Evolutionary conservation across 1,140 invertebrate genomes (phyloP), one percentile per base, ranked within the genome.

Genomic region (Scaptodrosophila lebanonensis): DNA sequence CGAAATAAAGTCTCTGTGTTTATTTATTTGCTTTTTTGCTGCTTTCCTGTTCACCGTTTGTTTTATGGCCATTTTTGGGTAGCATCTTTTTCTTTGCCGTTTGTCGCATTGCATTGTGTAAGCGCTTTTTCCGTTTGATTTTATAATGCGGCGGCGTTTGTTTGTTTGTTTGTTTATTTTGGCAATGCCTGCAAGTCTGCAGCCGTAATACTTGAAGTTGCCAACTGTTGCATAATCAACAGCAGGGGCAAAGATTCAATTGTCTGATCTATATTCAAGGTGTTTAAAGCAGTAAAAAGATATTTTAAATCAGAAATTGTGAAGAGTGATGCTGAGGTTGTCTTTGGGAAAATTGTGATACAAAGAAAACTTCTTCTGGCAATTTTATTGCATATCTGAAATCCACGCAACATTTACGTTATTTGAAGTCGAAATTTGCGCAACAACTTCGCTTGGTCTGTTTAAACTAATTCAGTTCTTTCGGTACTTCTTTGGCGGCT

Each of bases 41-140:
- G 48, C 42, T 38, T 49, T 61, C 40, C 38, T 48, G 43, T 62
- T 63, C 29, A 47, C 61, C 54, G 50, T 64, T 64, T 60, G 62
- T 43, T 60, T 59, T 60, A 60, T 61, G 25, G 27, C 75, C 75
- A 82, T 82, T 82, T 82, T 82, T 82, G 75, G 75, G 75, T 70
- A 60, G 69, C 75, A 70, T 82, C 75, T 82, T 83, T 82, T 77
- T 61, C 58, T 43, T 25, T 25, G 1, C 27, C 44, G 6, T 27
- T 53, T 63, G 47, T 66, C 60, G 53, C 51, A 42, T 50, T 45
- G 44, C 47, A 60, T 82, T 82, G 75, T 82, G 75, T 61, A 82
- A 82, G 50, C 36, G 48, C 7, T 25, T 57, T 57, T 51, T 45
- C 13, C 17, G 29, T n/a, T 6, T 33, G 8, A n/a, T 18, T 60